A percentile compares a stretch with the other conserved stretches of the same genome.
These are phyloP conservation scores for Euclidia mi DNA, from an alignment of 2,888 invertebrate genomes.

Conservation along the genomic window DNA sequence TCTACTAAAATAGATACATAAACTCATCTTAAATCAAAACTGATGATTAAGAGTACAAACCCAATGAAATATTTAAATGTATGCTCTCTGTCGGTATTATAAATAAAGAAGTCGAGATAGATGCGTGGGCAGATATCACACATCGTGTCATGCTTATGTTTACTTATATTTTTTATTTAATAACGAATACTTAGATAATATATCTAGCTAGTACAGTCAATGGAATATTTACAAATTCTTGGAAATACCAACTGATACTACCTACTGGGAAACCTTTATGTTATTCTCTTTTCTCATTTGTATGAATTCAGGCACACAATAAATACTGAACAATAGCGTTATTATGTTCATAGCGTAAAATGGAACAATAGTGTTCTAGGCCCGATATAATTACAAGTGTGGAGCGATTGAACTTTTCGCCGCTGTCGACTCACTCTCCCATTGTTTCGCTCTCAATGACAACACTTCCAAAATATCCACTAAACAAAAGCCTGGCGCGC, in stretches of 20 bases:
- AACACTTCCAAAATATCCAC: conserved; percentile 76
- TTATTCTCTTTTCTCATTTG: conserved; percentile 9
- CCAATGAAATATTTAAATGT: no score
- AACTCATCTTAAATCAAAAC: no score
- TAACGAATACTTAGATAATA: no score
- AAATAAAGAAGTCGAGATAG: no score
- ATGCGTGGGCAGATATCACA: no score
- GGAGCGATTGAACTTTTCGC: conserved; percentile 46
- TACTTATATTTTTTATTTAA: no score
- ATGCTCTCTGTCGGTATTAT: no score
- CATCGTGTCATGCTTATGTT: no score
- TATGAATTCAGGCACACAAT: conserved; percentile 14
- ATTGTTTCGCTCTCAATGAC: conserved; percentile 73
- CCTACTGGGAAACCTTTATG: neutral
- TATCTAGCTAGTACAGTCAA: neutral
- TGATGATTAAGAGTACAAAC: no score
- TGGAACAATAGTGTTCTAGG: conserved; percentile 36
- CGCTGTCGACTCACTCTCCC: conserved; percentile 49
- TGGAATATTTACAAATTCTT: neutral
- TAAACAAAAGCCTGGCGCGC: conserved; percentile 73
- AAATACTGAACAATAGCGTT: conserved; percentile 27
- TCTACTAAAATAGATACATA: no score
- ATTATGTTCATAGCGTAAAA: conserved; percentile 23
- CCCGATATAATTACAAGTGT: conserved; percentile 38
- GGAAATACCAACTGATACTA: neutral